Evolutionary conservation across 2,113 vertebrate species (phyloP).

Genomic region (Peucedramus taeniatus): DNA sequence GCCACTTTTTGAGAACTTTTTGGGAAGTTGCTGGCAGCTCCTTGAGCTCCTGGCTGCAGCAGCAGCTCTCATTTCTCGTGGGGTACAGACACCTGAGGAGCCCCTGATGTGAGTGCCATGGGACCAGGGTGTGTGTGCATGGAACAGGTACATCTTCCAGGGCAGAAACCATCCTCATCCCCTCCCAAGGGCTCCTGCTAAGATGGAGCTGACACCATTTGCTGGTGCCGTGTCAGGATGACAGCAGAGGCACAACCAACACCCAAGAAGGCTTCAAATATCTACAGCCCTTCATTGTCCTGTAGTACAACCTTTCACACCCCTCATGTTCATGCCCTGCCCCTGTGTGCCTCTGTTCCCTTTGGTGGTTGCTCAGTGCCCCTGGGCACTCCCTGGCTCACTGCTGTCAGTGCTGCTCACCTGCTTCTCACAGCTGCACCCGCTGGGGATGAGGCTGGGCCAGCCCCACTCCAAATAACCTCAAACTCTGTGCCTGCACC

Average conservation of each 20-base stretch:
- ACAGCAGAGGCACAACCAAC: not conserved
- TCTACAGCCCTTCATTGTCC: not conserved
- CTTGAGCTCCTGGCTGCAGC: not conserved
- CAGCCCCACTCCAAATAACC: too few species aligned
- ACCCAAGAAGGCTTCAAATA: not conserved
- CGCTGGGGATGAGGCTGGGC: too few species aligned
- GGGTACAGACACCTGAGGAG: too few species aligned
- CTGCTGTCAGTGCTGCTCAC: too few species aligned
- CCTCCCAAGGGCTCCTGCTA: not conserved
- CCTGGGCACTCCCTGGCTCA: too few species aligned
- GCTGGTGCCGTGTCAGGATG: not conserved
- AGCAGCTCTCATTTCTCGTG: rapidly evolving
- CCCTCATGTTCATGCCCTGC: not conserved
- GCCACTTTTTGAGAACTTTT: not conserved
- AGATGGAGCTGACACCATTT: not conserved
- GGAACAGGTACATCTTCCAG: not conserved
- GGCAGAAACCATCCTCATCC: not conserved
- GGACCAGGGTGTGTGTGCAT: not conserved
- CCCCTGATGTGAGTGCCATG: not conserved
- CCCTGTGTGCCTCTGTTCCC: too few species aligned
- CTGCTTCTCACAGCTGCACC: too few species aligned
- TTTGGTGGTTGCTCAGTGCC: too few species aligned
- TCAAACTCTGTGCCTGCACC: too few species aligned
- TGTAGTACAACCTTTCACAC: not conserved
- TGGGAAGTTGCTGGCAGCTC: not conserved